A percentile compares a stretch with the other conserved stretches of the same genome.
Evolutionary conservation across 2,113 vertebrate genomes (phyloP).

Genomic region (Brachypteracias leptosomus): DNA sequence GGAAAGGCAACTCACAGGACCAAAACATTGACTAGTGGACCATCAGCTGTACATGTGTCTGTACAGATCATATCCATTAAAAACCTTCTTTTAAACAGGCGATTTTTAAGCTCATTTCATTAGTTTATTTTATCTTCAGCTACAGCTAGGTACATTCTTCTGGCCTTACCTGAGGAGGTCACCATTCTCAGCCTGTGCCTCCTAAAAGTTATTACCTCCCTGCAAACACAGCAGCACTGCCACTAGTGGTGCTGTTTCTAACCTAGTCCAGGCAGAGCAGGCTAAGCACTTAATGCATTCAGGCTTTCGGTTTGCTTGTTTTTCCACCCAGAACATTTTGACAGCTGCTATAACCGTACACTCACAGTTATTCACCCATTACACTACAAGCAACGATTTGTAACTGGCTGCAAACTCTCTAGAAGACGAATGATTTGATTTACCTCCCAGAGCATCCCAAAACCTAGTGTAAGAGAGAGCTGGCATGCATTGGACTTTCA

Average conservation of each 20-base stretch:
- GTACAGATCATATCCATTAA: not conserved
- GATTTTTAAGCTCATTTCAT: not conserved
- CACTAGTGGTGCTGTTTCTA: not conserved
- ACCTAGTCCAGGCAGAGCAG: not conserved
- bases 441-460: not conserved
- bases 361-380: not conserved
- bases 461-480: not conserved
- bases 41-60: not conserved
- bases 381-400: not conserved
- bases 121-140: not conserved
- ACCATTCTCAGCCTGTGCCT: not conserved
- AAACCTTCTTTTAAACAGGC: not conserved
- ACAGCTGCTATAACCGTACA: not conserved
- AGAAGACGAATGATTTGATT: not conserved
- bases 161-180: not conserved
- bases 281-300: not conserved
- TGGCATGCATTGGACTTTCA: not conserved
- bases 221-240: not conserved
- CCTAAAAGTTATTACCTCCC: not conserved
- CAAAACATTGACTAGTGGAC: not conserved
- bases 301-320: not conserved
- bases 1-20: not conserved
- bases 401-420: not conserved
- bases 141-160: not conserved
- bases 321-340: not conserved